A percentile compares a stretch with the other conserved stretches of the same genome.
These are phyloP conservation scores for Ctenopoma kingsleyae DNA, from an alignment of 2,797 vertebrate species.

Conservation along the genomic window DNA sequence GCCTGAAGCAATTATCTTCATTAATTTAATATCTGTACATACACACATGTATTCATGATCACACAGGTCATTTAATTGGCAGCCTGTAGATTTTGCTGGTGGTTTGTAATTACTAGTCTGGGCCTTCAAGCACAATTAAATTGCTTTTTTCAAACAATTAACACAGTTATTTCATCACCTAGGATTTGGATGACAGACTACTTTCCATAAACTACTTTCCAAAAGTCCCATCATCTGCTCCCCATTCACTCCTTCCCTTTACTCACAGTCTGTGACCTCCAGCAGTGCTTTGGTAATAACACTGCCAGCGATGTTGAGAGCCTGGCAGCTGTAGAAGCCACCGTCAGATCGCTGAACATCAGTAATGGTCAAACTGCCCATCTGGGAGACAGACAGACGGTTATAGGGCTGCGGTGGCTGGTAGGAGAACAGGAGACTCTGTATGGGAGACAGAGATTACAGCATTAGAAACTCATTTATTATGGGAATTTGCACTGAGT, in stretches of 20 bases:
- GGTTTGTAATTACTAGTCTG: constrained; percentile 75
- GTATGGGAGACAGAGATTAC: constrained; percentile 44
- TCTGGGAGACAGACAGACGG: constrained; percentile 94
- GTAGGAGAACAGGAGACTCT: constrained; percentile 96
- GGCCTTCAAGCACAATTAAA: constrained; percentile 78
- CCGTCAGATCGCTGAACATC: constrained; percentile 92
- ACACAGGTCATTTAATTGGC: constrained; percentile 64
- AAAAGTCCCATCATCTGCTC: constrained; percentile 22
- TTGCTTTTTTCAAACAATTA: constrained; percentile 76
- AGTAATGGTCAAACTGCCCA: constrained; percentile 93
- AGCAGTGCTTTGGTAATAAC: constrained; percentile 96
- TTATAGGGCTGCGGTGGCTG: constrained; percentile 93
- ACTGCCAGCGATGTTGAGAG: constrained; percentile 95
- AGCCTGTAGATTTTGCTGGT: constrained; percentile 52
- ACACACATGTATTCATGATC: constrained; percentile 52
- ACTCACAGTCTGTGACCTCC: constrained; percentile 95
- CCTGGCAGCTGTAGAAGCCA: constrained; percentile 96
- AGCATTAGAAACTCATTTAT: constrained; percentile 38
- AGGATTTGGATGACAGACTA: constrained; percentile 46
- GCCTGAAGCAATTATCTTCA: constrained; percentile 71
- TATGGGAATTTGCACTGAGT: constrained; percentile 30
- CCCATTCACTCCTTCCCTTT: constrained; percentile 32
- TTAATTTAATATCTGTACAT: constrained; percentile 72
- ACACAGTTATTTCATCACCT: constrained; percentile 64
- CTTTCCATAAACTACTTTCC: constrained; percentile 11